These are phyloP conservation scores for Naso thynnoides DNA, from an alignment of 2,797 vertebrate species.

Conservation along the genomic window DNA sequence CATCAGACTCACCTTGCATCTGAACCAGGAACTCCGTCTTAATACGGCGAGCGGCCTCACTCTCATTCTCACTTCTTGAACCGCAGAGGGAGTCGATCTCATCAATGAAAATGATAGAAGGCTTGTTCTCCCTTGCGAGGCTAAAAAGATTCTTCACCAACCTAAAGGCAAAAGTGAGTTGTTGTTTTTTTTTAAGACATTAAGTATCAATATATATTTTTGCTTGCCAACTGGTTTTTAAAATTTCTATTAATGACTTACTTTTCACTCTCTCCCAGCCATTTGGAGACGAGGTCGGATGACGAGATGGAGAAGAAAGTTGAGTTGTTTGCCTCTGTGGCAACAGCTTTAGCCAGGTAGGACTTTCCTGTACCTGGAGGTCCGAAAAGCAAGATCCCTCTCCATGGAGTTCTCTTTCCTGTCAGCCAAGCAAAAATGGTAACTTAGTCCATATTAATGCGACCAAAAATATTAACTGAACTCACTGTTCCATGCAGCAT, in stretches of 20 bases:
- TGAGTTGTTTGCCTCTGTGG: conserved; percentile 98
- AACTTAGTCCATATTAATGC: conserved; percentile 1
- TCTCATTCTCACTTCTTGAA: conserved; percentile 98
- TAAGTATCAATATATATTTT: background rate
- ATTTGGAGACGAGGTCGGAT: conserved; percentile 98
- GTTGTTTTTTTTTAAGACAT: conserved; percentile 32
- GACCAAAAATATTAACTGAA: background rate
- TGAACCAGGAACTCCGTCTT: conserved; percentile 99
- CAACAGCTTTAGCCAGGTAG: conserved; percentile 98
- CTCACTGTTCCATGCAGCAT: background rate
- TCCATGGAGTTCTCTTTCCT: conserved; percentile 99
- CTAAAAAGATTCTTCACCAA: conserved; percentile 97
- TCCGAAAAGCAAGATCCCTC: conserved; percentile 96
- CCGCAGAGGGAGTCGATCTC: conserved; percentile 98
- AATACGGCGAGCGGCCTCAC: conserved; percentile 96
- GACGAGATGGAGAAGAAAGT: conserved; percentile 98
- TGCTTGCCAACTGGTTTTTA: too few species aligned
- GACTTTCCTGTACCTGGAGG: conserved; percentile 99
- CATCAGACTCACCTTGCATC: conserved; percentile 91
- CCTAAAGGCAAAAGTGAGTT: conserved; percentile 73
- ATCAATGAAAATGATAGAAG: conserved; percentile 99
- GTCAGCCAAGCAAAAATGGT: conserved; percentile 34
- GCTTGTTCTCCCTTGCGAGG: conserved; percentile 95
- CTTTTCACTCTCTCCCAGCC: conserved; percentile 99
- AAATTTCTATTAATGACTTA: conserved; percentile 76